Evolutionary conservation across 2,113 vertebrate species (phyloP).

Genomic region (Stegostoma tigrinum): DNA sequence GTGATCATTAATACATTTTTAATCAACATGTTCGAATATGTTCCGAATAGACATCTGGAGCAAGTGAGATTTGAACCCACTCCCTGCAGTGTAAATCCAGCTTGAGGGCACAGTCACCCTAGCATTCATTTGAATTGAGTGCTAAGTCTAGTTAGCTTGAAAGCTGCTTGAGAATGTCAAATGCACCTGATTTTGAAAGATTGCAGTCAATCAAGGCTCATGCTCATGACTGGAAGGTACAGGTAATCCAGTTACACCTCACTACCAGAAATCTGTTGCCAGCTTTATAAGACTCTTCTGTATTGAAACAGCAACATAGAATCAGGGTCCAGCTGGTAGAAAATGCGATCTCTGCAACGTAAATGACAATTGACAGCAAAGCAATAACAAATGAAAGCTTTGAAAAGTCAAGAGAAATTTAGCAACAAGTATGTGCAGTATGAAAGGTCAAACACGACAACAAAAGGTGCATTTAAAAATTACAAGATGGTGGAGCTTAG

Average conservation of each 20-base stretch:
- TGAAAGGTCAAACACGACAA: not conserved
- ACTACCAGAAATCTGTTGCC: not conserved
- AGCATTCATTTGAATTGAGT: not conserved
- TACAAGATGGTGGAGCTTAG: not conserved
- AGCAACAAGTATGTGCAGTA: not conserved
- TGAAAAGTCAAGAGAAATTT: not conserved
- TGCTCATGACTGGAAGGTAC: not conserved
- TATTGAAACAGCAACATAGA: not conserved
- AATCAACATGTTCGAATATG: too few species aligned
- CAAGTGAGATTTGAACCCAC: too few species aligned
- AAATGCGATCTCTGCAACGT: not conserved
- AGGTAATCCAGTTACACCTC: not conserved
- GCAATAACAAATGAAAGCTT: not conserved
- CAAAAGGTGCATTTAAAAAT: not conserved
- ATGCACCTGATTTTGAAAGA: not conserved
- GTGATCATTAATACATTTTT: too few species aligned
- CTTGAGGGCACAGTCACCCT: not conserved
- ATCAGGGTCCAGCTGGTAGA: not conserved
- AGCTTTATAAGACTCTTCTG: not conserved
- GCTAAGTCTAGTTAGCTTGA: not conserved
- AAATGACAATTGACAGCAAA: not conserved
- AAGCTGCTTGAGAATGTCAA: not conserved
- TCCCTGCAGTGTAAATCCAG: not conserved
- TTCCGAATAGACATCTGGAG: too few species aligned
- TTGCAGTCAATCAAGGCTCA: not conserved